Evolutionary conservation across 2,797 vertebrate genomes (phyloP).

Genomic region (Anabacerthia variegaticeps): DNA sequence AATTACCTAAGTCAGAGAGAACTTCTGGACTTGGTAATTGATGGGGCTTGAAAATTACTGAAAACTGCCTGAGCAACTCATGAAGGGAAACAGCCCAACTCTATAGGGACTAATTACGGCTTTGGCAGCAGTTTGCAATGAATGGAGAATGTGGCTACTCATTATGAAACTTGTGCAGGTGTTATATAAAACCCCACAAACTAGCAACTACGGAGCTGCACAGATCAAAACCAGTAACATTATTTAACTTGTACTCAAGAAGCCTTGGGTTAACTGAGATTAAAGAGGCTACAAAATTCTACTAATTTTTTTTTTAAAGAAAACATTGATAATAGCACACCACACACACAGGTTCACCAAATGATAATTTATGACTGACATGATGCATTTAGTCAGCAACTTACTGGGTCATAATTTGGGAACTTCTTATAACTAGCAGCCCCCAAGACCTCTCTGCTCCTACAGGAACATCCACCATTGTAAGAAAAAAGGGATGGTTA

Average conservation of each 20-base stretch:
- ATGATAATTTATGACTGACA: not conserved
- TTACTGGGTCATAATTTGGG: not conserved
- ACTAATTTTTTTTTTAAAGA: not conserved
- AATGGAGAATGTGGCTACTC: not conserved
- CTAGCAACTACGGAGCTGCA: not conserved
- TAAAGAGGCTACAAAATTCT: not conserved
- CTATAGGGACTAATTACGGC: not conserved
- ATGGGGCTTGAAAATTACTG: not conserved
- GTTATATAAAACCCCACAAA: not conserved
- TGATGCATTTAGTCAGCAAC: not conserved
- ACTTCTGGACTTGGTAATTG: not conserved
- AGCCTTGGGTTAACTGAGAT: not conserved
- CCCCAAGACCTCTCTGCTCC: not conserved
- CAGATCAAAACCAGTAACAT: not conserved
- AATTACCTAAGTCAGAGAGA: not conserved
- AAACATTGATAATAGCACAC: not conserved
- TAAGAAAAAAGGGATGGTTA: not conserved
- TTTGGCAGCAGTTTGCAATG: not conserved
- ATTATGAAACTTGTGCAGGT: not conserved
- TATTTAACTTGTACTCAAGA: not conserved
- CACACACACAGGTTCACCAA: not conserved
- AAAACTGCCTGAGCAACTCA: not conserved
- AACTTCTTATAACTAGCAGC: accelerated
- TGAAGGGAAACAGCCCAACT: not conserved
- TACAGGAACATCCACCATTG: not conserved